Evolutionary conservation across 2,797 vertebrate species (phyloP), one percentile per base, ranked within the genome.

Genomic region (Nyctalus aviator): DNA sequence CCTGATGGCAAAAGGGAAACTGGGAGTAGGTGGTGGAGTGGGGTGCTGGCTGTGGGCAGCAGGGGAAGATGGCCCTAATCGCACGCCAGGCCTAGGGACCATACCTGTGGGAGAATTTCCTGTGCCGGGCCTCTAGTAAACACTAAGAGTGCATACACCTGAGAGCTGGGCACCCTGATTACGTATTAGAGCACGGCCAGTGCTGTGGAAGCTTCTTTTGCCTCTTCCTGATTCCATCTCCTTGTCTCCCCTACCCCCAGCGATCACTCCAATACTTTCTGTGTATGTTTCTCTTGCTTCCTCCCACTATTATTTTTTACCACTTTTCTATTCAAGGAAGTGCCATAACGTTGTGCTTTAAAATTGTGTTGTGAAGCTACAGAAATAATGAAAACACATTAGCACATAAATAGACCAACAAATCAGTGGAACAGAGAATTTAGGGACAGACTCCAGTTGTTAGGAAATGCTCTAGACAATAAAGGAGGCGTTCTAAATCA

Each of bases 331-430:
- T 57, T 12, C 23, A n/a, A 46, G 27, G 20, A 92, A 35, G 9
- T 81, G 21, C 11, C 23, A 9, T 77, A 37, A 57, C 17, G 18
- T 41, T 44, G 66, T 27, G 90, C 32, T 88, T 91, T 72, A 50
- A 75, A 92, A 76, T 21, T 62, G n/a, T 69, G 37, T 48, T 37
- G 15, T n/a, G 48, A 95, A 87, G 62, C 76, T 72, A 44, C 81
- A 92, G 66, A 82, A 77, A 79, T 85, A 92, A 93, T 78, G 71
- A 84, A 87, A 89, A 50, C 41, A 83, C 55, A 92, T 88, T 44
- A 85, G 46, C 46, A 88, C 66, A 76, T 64, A 88, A 82, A 69
- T 32, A 41, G 64, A 48, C 59, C 48, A 46, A 71, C 27, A 82
- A 57, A 62, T 81, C 53, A 48, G 3, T 57, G 68, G 66, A 75